Base-by-base conservation (phyloP, 2,888 invertebrate species). In the Orthosia gothica region DNA sequence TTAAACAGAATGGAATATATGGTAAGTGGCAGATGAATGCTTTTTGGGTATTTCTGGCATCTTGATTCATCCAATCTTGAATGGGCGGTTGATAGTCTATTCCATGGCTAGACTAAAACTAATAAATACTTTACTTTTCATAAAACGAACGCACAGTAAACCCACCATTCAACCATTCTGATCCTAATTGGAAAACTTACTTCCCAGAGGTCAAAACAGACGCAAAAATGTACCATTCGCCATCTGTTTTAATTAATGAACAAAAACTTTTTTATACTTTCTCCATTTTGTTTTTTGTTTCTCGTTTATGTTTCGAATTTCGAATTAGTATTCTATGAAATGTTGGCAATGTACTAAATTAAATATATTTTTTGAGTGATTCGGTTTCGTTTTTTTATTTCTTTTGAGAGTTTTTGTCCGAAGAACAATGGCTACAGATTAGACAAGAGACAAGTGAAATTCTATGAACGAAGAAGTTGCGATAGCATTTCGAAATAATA, bases 231-330 rank as follows among this genome's bases (percentile, higher is more conserved):
- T 55, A 55, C 11, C 26, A 50, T 62, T 72, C 65, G 16, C 62
- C 71, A 66, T 82, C 54, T 23, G 57, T 81, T 81, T 82, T 76
- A 82, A 81, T 82, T 81, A 76, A 63, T 66, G 66, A 67, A 70
- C 40, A 59, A 76, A 81, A 82, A 57, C 57, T 82, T 70, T 66
- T 64, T 57, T 63, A 40, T n/a, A 32, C 49, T 40, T 63, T 20
- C 16, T 55, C 52, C 32, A 47, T 70, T 69, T 58, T 49, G 32
- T 32, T 81, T n/a, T 80, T 64, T 76, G 76, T 72, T 82, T 55
- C 55, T n/a, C n/a, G 64, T 68, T 65, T 23, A 45, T 68, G 63
- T 76, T 69, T 45, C 18, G n/a, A 70, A 61, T 75, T 69, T 20
- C 26, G n/a, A 57, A 55, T 55, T 49, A 4, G 58, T n/a, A 47